Percentiles rank a stretch among this genome's conserved stretches.
These are phyloP conservation scores for Heliconius aoede DNA, from an alignment of 2,888 invertebrate genomes.

Conservation along the genomic window DNA sequence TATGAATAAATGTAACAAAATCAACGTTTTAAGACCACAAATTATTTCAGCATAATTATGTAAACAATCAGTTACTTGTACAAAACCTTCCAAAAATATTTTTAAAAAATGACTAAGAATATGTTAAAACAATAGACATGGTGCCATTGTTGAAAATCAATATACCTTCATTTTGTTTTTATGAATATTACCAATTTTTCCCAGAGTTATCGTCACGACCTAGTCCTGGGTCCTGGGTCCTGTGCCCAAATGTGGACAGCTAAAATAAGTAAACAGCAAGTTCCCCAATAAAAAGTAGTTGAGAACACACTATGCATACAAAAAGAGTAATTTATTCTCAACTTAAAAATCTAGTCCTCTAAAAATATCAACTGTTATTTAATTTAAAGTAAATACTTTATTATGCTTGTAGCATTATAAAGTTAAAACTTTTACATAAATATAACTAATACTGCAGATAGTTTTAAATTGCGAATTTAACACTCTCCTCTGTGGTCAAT, in stretches of 20 bases:
- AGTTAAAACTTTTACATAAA: background rate
- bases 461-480: background rate
- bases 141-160: background rate
- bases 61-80: background rate
- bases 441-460: too few species aligned
- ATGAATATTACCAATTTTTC: background rate
- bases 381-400: background rate
- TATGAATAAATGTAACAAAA: too few species aligned
- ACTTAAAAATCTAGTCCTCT: conserved; percentile 22
- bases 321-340: conserved; percentile 20
- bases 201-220: conserved; percentile 8
- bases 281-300: conserved; percentile 21
- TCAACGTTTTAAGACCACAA: background rate
- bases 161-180: background rate
- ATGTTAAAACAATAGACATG: conserved; percentile 4
- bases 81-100: background rate
- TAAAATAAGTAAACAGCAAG: conserved; percentile 10
- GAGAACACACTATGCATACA: conserved; percentile 16
- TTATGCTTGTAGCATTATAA: background rate
- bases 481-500: background rate
- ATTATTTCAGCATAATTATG: too few species aligned
- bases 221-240: too few species aligned
- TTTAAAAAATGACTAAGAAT: background rate
- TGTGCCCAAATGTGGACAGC: conserved; percentile 2
- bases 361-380: background rate